Evolutionary conservation across 2,888 invertebrate genomes (phyloP).

Genomic region (Cheilosia soror): DNA sequence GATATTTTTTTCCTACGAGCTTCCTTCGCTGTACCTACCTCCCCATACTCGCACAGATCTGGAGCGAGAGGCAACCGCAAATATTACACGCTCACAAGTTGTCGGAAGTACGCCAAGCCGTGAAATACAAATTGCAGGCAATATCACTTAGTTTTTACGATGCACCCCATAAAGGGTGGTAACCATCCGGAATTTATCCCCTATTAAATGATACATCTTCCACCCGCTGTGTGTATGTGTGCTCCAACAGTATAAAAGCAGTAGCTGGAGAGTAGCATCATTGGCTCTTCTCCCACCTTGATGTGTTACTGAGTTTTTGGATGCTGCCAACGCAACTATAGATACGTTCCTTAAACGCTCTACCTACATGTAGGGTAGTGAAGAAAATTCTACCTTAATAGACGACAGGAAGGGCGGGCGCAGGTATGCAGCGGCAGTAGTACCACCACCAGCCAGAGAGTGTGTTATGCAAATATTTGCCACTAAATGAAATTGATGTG

Average conservation of each 20-base stretch:
- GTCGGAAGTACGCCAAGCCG: slow-evolving; percentile 75
- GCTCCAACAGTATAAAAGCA: background rate
- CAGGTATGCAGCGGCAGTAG: slow-evolving; percentile 43
- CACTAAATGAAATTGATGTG: slow-evolving; percentile 75
- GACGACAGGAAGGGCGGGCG: slow-evolving; percentile 19
- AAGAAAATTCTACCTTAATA: slow-evolving; percentile 58
- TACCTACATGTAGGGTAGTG: slow-evolving; percentile 20
- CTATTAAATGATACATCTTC: slow-evolving; percentile 74
- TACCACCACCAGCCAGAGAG: slow-evolving; percentile 27
- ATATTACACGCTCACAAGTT: slow-evolving; percentile 74
- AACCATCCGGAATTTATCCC: slow-evolving; percentile 75
- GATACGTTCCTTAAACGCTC: slow-evolving; percentile 66
- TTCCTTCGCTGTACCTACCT: background rate
- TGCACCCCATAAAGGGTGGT: slow-evolving; percentile 75
- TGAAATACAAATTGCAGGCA: slow-evolving; percentile 76
- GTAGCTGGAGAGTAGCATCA: slow-evolving; percentile 39
- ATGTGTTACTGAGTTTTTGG: slow-evolving; percentile 53
- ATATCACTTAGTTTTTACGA: slow-evolving; percentile 76
- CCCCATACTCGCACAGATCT: background rate
- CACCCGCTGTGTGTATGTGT: slow-evolving; percentile 22
- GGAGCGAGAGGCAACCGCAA: slow-evolving; percentile 48
- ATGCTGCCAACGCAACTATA: slow-evolving; percentile 52
- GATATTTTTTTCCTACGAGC: slow-evolving; percentile 9
- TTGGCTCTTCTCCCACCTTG: slow-evolving; percentile 53
- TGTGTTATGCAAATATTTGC: slow-evolving; percentile 75